Conservation (phyloP, 2,888 invertebrate species). For the Arenicola marina region DNA sequence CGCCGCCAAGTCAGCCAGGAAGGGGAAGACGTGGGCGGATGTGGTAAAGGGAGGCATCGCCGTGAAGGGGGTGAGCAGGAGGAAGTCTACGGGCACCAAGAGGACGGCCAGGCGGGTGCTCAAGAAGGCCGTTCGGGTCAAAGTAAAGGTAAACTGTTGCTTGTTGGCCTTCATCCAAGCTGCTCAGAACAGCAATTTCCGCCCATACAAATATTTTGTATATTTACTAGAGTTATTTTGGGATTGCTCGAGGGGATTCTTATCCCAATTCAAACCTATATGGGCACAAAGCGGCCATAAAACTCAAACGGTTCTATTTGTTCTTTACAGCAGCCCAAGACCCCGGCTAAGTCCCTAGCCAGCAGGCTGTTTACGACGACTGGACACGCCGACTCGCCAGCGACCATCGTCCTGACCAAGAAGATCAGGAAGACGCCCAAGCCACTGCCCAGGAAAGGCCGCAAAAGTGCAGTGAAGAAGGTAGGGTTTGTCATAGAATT, state of each 20-base stretch:
- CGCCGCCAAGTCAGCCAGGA: neutral
- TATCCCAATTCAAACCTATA: too few species aligned
- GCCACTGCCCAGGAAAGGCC: conserved; percentile 44
- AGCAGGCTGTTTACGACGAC: neutral
- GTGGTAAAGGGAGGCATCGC: conserved; percentile 22
- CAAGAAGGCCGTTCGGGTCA: conserved; percentile 7
- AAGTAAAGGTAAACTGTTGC: too few species aligned
- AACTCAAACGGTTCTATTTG: too few species aligned
- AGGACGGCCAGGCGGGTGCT: conserved; percentile 4
- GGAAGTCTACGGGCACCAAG: conserved; percentile 4
- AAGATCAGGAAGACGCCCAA: conserved; percentile 41
- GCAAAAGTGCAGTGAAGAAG: conserved; percentile 24
- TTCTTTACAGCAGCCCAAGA: too few species aligned
- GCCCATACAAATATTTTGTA: too few species aligned
- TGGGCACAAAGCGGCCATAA: too few species aligned
- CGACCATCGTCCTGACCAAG: conserved; percentile 48
- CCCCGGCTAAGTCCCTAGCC: too few species aligned
- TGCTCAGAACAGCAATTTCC: too few species aligned
- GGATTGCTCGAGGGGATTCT: too few species aligned
- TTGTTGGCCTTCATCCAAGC: too few species aligned
- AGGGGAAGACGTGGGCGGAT: conserved; percentile 19
- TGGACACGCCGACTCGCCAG: conserved; percentile 56
- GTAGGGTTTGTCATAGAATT: conserved; percentile 32
- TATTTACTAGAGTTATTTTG: too few species aligned
- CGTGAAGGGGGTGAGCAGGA: neutral